Conservation (phyloP, 2,113 vertebrate genomes). For the Puffinus mauretanicus region DNA sequence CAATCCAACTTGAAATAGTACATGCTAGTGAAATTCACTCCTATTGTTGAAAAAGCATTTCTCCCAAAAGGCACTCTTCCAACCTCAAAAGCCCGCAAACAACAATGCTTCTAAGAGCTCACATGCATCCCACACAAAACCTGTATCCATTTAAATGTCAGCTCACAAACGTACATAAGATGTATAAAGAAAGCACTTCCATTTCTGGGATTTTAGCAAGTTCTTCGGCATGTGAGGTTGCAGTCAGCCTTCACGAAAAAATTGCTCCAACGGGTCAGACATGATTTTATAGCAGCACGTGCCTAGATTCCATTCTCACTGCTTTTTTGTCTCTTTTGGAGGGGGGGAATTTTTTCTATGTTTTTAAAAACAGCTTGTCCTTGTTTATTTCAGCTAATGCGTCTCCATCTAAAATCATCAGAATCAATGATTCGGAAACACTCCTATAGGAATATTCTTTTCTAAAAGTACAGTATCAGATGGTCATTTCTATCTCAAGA, state of each 20-base stretch:
- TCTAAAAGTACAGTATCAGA: not conserved
- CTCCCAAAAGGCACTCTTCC: not conserved
- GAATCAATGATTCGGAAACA: not conserved
- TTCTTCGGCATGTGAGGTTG: not conserved
- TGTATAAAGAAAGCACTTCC: not conserved
- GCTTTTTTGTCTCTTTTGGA: not conserved
- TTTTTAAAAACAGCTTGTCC: not conserved
- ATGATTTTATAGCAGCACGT: not conserved
- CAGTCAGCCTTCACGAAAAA: constrained; percentile 2
- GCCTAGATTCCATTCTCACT: not conserved
- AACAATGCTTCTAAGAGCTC: not conserved
- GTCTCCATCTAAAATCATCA: not conserved
- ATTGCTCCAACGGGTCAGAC: not conserved
- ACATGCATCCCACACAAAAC: not conserved
- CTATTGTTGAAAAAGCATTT: not conserved
- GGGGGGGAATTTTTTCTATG: not conserved
- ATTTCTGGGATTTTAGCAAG: not conserved
- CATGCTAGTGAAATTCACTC: not conserved
- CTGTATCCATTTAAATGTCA: not conserved
- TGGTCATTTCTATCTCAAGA: not conserved
- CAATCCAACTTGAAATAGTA: not conserved
- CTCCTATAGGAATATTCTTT: not conserved
- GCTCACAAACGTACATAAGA: not conserved
- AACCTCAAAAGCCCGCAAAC: not conserved
- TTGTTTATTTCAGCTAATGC: not conserved